Evolutionary conservation across 2,113 vertebrate species (phyloP).

Genomic region (Bettongia penicillata): DNA sequence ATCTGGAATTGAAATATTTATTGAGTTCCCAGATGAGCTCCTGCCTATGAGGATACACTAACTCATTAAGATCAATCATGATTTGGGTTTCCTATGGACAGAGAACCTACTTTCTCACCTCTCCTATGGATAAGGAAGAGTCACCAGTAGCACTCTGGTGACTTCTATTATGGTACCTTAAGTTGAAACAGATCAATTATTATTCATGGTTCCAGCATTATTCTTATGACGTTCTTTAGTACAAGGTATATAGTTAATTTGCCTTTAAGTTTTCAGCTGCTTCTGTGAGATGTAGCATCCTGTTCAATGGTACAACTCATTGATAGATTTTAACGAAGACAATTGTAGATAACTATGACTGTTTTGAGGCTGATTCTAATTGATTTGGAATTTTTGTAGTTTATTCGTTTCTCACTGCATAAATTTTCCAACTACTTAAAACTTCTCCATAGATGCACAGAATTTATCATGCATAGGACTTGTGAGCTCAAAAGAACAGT

Average conservation of each 20-base stretch:
- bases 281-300: neutral
- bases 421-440: neutral
- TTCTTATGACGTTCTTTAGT: neutral
- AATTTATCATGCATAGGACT: neutral
- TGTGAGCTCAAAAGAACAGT: conserved; percentile 1
- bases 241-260: neutral
- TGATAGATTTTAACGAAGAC: neutral
- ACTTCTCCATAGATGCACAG: neutral
- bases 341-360: neutral
- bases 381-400: neutral
- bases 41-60: neutral
- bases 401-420: neutral
- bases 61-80: neutral
- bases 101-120: neutral
- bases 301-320: no score
- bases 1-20: neutral
- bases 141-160: neutral
- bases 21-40: neutral
- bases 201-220: neutral
- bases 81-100: neutral
- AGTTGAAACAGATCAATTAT: neutral
- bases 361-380: neutral
- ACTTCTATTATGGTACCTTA: neutral
- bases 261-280: neutral
- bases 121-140: neutral